Evolutionary conservation across 2,888 invertebrate genomes (phyloP).

Genomic region (Mythimna impura): DNA sequence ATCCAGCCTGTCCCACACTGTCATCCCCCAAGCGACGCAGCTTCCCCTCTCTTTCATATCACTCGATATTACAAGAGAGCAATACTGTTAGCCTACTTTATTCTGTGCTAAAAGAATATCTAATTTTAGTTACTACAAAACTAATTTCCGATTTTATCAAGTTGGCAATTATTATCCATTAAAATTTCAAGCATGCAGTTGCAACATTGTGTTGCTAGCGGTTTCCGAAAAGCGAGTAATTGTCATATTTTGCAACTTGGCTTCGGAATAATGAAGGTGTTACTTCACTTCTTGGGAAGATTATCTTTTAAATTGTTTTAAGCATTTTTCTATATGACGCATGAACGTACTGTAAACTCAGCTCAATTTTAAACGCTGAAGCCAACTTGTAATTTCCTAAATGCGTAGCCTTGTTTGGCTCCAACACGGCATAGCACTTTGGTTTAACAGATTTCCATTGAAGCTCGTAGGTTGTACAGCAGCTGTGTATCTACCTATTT

Average conservation of each 20-base stretch:
- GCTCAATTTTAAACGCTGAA: constrained; percentile 10
- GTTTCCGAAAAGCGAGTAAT: constrained; percentile 52
- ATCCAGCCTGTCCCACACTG: too few relatives aligned
- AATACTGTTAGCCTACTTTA: constrained; percentile 7
- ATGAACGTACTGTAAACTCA: background rate
- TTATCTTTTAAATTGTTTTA: constrained; percentile 14
- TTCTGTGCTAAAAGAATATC: background rate
- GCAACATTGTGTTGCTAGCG: constrained; percentile 25
- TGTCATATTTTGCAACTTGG: constrained; percentile 45
- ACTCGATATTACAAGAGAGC: background rate
- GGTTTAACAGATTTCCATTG: constrained; percentile 2
- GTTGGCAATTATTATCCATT: constrained; percentile 45
- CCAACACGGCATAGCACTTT: constrained; percentile 38
- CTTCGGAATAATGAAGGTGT: constrained; percentile 27
- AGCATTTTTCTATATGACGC: background rate
- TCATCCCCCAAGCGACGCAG: too few relatives aligned
- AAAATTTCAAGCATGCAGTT: constrained; percentile 41
- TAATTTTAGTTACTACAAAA: constrained; percentile 7
- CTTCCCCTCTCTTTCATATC: too few relatives aligned
- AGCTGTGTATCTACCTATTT: constrained; percentile 9
- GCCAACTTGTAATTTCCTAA: constrained; percentile 27
- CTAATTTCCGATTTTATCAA: constrained; percentile 40
- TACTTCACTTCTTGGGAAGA: constrained; percentile 44
- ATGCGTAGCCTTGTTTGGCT: constrained; percentile 7
- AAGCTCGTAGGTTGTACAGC: background rate